Base-by-base conservation (phyloP, 1,140 invertebrate genomes). In the Drosophila pruinosa region DNA sequence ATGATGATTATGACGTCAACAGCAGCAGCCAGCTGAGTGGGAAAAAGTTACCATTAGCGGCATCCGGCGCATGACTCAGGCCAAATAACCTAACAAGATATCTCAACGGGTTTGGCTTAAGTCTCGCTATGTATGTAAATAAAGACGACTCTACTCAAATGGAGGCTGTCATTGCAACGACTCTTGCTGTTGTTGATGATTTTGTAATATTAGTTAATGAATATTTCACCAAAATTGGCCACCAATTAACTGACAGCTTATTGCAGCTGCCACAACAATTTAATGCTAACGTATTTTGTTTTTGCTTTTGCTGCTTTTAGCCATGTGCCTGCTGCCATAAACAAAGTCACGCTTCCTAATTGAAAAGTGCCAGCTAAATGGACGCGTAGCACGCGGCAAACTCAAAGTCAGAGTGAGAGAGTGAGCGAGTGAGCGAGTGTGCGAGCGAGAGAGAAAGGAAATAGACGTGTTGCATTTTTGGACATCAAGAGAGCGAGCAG, bases 271-370 rank as follows among this genome's bases (percentile, higher is more conserved):
- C 39, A 50, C 64, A 68, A 41, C 48, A 61, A 39, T 65, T 69
- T 53, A n/a, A 45, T 48, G 15, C 48, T 47, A 48, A 64, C 65
- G 5, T 58, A 17, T 39, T 68, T 5, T 47, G 10, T 38, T 19
- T 34, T 63, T 54, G 7, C 17, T 31, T 34, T 64, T 34, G 1
- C 22, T 57, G 31, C 2, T 86, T 86, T 81, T 61, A 86, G 81
- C 73, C 81, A 86, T 86, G 81, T 81, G 82, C 82, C 69, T 64
- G 81, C 74, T 69, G 81, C 82, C 81, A 86, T 86, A 82, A 82
- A 78, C 50, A 57, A 24, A 81, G 62, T 65, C 52, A 65, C 62
- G 81, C 81, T 86, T 86, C 82, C 82, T 78, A 88, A 88, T 86
- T 81, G 70, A 76, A 75, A 85, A 71, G 64, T 73, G 74, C 39